Conservation (phyloP, 2,797 vertebrate species). For the Chelidonichthys spinosus region DNA sequence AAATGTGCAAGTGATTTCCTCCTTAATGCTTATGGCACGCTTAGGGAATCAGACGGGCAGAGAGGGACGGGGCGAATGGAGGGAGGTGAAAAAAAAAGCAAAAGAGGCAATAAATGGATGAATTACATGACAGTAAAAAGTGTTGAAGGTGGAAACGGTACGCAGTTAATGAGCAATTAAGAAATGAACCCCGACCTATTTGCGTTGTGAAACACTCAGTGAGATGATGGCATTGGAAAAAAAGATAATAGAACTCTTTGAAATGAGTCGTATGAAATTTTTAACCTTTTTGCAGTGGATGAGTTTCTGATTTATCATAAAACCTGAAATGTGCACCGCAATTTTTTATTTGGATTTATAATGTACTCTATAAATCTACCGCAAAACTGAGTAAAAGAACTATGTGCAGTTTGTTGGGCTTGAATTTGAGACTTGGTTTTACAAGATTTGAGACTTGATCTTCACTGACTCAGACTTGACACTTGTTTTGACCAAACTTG, state of each 20-base stretch:
- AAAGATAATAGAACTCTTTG: not conserved
- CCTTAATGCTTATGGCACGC: conserved; percentile 38
- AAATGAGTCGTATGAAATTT: not conserved
- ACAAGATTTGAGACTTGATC: not conserved
- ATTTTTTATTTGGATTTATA: not conserved
- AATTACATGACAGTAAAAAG: not conserved
- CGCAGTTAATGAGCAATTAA: conserved; percentile 18
- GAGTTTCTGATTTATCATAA: not conserved
- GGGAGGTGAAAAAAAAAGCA: not conserved
- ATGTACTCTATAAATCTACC: not conserved
- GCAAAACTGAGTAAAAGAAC: not conserved
- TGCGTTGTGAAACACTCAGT: not conserved
- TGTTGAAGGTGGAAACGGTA: conserved; percentile 6
- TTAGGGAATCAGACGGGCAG: conserved; percentile 32
- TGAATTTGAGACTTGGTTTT: not conserved
- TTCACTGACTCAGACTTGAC: not conserved
- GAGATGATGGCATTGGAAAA: not conserved
- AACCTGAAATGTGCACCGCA: not conserved
- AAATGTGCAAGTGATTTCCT: conserved; percentile 57
- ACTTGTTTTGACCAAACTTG: not conserved
- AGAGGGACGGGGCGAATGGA: not conserved
- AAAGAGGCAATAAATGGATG: conserved; percentile 12
- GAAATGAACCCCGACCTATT: not conserved
- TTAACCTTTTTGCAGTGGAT: not conserved
- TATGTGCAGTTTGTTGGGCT: not conserved